These are phyloP conservation scores for Torymus auratus DNA, from an alignment of 2,888 invertebrate species.

Conservation along the genomic window DNA sequence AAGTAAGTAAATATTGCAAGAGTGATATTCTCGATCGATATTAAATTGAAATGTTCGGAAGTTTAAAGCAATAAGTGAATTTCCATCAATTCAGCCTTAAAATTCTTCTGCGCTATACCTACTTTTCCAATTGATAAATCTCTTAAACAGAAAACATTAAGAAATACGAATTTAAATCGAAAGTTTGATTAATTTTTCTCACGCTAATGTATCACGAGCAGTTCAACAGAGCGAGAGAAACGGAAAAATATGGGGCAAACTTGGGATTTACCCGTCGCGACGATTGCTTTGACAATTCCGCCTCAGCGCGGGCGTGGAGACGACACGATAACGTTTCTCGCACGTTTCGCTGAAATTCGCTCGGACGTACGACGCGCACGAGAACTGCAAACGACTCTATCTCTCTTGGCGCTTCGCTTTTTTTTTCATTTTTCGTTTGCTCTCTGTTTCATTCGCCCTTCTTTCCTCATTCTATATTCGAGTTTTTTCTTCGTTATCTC, in stretches of 20 bases:
- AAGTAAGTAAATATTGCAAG: no score
- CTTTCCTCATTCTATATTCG: slow-evolving; percentile 23
- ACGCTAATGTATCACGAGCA: slow-evolving; percentile 6
- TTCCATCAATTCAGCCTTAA: no score
- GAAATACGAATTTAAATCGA: no score
- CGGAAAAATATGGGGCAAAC: slow-evolving; percentile 15
- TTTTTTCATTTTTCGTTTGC: background rate
- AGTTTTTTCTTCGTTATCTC: slow-evolving; percentile 20
- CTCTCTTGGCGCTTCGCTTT: background rate
- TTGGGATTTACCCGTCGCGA: slow-evolving; percentile 7
- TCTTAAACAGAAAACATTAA: no score
- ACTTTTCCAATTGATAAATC: no score
- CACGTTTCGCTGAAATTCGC: slow-evolving; percentile 15
- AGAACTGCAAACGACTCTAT: slow-evolving; percentile 15
- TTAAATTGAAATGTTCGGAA: no score
- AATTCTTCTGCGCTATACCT: no score
- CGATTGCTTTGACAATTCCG: slow-evolving; percentile 41
- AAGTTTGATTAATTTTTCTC: no score
- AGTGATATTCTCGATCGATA: no score
- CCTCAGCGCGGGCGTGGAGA: background rate
- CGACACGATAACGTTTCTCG: background rate
- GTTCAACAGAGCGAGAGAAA: no score
- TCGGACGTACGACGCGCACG: slow-evolving; percentile 4
- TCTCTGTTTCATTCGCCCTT: background rate
- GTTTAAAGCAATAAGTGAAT: no score